phyloP scores from a whole-genome alignment of 53 echinoderm and acorn worm genomes.

The Temnopleurus reevesii region DNA sequence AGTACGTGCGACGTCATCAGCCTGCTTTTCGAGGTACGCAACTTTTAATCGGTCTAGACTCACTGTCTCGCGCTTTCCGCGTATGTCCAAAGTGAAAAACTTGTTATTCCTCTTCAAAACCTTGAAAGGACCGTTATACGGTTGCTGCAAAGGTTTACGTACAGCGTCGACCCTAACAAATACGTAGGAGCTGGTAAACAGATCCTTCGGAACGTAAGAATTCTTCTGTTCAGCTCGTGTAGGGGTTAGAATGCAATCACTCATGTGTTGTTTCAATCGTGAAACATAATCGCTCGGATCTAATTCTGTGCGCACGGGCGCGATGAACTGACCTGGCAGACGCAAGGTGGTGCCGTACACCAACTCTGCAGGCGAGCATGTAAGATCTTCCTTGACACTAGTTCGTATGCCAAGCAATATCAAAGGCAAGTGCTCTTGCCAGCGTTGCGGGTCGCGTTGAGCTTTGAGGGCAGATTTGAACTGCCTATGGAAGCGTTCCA shows the following conservation, averaged over 20 bases:
- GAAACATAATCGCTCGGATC: constrained; percentile 43
- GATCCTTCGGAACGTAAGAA: background rate
- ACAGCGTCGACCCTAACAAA: background rate
- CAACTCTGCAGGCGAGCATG: constrained; percentile 59
- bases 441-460: constrained; percentile 52
- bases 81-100: background rate
- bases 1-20: no score
- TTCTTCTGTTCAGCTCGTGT: background rate
- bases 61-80: background rate
- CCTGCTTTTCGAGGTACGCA: background rate
- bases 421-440: constrained; percentile 53
- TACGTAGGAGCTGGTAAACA: background rate
- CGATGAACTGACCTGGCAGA: constrained; percentile 58
- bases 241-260: background rate
- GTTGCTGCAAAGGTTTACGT: background rate
- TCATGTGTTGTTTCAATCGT: constrained; percentile 53
- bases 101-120: background rate
- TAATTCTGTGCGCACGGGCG: constrained; percentile 3
- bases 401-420: constrained; percentile 56
- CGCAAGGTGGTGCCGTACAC: constrained; percentile 64
- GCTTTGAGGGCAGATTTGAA: constrained; percentile 64
- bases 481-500: constrained; percentile 65
- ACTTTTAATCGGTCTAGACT: background rate
- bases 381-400: constrained; percentile 37
- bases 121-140: background rate